A percentile compares a stretch with the other conserved stretches of the same genome.
Conservation (phyloP, 2,888 invertebrate genomes). For the Syritta pipiens region DNA sequence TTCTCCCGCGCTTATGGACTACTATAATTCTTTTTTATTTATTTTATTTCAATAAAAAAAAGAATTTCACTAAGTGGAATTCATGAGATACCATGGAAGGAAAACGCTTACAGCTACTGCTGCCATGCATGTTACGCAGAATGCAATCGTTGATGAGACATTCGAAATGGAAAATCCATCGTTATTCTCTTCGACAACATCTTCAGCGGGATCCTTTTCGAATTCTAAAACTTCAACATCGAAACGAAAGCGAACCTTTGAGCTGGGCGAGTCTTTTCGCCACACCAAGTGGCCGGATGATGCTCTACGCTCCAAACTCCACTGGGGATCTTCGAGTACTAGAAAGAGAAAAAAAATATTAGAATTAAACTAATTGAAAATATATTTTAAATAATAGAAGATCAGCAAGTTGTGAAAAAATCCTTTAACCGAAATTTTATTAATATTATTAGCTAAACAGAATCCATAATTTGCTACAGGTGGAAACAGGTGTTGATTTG, state of each 20-base stretch:
- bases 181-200: conserved; percentile 72
- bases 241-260: conserved; percentile 79
- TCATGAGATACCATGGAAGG: conserved; percentile 79
- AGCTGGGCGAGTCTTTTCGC: conserved; percentile 78
- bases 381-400: background rate
- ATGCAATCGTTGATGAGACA: conserved; percentile 75
- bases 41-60: background rate
- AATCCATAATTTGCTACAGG: too few species aligned
- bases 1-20: conserved; percentile 10
- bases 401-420: too few species aligned
- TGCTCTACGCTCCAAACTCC: conserved; percentile 79
- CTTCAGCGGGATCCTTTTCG: conserved; percentile 78
- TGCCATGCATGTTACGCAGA: conserved; percentile 77
- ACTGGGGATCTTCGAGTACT: conserved; percentile 78
- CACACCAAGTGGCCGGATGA: conserved; percentile 79
- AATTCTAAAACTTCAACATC: conserved; percentile 80
- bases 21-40: conserved; percentile 3
- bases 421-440: too few species aligned
- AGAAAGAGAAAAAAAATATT: conserved; percentile 29
- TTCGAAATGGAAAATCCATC: conserved; percentile 73
- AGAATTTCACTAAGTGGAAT: conserved; percentile 69
- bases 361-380: background rate
- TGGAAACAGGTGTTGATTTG: too few species aligned
- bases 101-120: conserved; percentile 78
- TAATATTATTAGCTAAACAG: too few species aligned